Percentiles rank a stretch among this genome's conserved stretches.
Evolutionary conservation across 2,113 vertebrate species (phyloP).

Genomic region (Upupa epops): DNA sequence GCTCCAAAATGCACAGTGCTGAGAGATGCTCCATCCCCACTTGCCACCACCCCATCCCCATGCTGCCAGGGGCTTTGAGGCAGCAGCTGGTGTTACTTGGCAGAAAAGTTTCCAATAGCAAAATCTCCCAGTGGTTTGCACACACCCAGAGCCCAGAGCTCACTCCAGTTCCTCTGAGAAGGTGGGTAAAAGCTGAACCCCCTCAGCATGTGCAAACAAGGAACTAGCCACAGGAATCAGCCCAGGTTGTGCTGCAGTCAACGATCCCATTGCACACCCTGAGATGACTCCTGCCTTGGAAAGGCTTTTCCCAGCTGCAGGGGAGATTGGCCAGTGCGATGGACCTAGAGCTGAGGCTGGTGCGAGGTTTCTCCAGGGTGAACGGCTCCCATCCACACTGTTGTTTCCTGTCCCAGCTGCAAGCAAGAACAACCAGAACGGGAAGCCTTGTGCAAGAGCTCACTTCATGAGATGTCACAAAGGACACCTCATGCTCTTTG

Average conservation of each 20-base stretch:
- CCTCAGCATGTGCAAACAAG: rapidly evolving
- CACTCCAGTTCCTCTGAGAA: rapidly evolving
- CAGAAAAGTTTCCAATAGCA: background rate
- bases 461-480: no score
- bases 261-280: rapidly evolving
- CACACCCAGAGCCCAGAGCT: no score
- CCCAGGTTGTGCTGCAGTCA: rapidly evolving
- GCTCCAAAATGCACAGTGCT: rapidly evolving
- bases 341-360: rapidly evolving
- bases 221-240: background rate
- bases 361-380: background rate
- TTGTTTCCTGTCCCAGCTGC: no score
- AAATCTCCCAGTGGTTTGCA: background rate
- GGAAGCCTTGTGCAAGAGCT: no score
- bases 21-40: background rate
- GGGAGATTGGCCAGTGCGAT: rapidly evolving
- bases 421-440: no score
- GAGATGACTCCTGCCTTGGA: background rate
- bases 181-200: background rate
- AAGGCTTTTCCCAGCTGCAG: background rate
- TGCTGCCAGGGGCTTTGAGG: rapidly evolving
- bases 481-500: no score
- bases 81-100: rapidly evolving
- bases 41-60: rapidly evolving
- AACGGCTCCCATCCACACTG: no score